Conservation (phyloP, 2,113 vertebrate species). For the Zootoca vivipara region DNA sequence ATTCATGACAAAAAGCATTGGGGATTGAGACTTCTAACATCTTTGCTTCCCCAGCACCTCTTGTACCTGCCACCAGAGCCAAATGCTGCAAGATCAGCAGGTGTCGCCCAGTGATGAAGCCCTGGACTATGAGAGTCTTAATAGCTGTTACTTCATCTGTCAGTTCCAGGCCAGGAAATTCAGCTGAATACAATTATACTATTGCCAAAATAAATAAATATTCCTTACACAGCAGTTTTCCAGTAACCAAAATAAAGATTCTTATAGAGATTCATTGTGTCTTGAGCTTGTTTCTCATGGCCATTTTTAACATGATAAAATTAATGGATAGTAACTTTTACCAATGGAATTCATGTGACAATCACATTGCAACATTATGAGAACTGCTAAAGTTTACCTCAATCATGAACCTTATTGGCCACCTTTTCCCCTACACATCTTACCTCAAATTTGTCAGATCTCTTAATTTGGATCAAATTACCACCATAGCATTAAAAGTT, state of each 20-base stretch:
- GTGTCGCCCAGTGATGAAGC: too few species aligned
- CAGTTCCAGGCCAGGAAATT: too few species aligned
- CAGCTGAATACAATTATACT: too few species aligned
- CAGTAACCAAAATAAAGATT: neutral
- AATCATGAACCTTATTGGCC: neutral
- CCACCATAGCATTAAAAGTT: conserved; percentile 17
- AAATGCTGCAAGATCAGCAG: too few species aligned
- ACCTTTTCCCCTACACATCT: neutral
- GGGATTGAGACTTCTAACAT: too few species aligned
- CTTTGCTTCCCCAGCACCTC: too few species aligned
- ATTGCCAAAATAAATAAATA: neutral
- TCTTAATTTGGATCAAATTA: neutral
- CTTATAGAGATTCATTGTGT: neutral
- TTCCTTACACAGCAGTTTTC: neutral
- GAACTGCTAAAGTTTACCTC: neutral
- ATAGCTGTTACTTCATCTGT: too few species aligned
- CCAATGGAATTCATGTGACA: neutral
- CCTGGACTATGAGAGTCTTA: too few species aligned
- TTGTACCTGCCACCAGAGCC: too few species aligned
- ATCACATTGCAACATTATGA: neutral
- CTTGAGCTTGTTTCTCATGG: neutral
- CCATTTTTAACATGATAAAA: neutral
- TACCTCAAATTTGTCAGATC: neutral
- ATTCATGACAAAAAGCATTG: too few species aligned
- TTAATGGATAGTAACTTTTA: neutral